phyloP scores from a whole-genome alignment of 2,888 invertebrate species.

The Cerceris rybyensis region DNA sequence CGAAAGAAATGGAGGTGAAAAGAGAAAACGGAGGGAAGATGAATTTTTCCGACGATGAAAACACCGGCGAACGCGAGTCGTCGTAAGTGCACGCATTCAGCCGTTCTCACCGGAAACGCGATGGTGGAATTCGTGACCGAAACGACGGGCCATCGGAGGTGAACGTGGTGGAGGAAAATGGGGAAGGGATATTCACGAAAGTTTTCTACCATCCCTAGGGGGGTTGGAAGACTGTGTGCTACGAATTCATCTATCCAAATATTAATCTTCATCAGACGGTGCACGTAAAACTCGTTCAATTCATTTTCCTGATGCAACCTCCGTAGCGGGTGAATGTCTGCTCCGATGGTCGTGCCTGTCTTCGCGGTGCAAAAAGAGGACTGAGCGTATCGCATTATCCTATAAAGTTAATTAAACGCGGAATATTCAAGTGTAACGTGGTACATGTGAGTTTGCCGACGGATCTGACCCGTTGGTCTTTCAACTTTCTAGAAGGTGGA shows the following conservation, averaged over 20 bases:
- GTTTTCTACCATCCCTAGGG: slow-evolving; percentile 15
- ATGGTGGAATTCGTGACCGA: neutral
- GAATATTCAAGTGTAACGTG: slow-evolving; percentile 5
- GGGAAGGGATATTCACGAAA: slow-evolving; percentile 13
- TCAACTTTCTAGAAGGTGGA: slow-evolving; percentile 2
- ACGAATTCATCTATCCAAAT: slow-evolving; percentile 36
- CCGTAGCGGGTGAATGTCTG: slow-evolving; percentile 4
- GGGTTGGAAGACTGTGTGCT: neutral
- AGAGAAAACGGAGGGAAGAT: slow-evolving; percentile 23
- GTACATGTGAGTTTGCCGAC: slow-evolving; percentile 9
- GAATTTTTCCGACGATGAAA: slow-evolving; percentile 32
- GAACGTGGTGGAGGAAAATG: neutral
- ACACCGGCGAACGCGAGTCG: slow-evolving; percentile 13
- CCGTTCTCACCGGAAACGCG: neutral
- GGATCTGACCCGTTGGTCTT: slow-evolving; percentile 15
- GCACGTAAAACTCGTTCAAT: slow-evolving; percentile 32
- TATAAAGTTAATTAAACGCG: slow-evolving; percentile 36
- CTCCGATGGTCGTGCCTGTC: slow-evolving; percentile 9
- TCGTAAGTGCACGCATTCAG: slow-evolving; percentile 33
- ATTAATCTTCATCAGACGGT: slow-evolving; percentile 58
- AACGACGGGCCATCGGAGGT: neutral
- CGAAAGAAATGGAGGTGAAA: slow-evolving; percentile 8
- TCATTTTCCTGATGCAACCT: slow-evolving; percentile 29
- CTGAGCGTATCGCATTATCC: neutral
- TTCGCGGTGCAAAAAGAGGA: slow-evolving; percentile 9